Percentiles rank a stretch among this genome's conserved stretches.
Evolutionary conservation across 2,888 invertebrate species (phyloP).

Genomic region (Troides oblongomaculatus): DNA sequence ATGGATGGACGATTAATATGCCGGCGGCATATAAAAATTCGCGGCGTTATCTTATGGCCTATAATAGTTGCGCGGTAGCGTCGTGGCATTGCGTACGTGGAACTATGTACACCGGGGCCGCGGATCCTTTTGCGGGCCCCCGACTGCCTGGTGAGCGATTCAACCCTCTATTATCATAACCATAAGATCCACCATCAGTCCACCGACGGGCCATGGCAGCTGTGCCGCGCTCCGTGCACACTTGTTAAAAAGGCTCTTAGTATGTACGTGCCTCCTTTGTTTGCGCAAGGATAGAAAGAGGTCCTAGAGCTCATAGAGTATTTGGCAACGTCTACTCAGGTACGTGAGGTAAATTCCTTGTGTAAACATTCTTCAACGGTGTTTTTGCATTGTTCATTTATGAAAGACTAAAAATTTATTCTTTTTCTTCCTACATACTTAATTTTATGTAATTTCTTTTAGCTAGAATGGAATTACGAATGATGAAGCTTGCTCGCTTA

Average conservation of each 20-base stretch:
- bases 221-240: slow-evolving; percentile 10
- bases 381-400: slow-evolving; percentile 8
- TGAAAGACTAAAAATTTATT: background rate
- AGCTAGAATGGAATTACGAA: too few species aligned
- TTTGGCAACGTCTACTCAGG: slow-evolving; percentile 32
- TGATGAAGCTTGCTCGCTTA: too few species aligned
- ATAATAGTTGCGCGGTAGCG: slow-evolving; percentile 51
- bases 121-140: background rate
- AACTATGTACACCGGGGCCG: slow-evolving; percentile 45
- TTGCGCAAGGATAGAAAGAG: slow-evolving; percentile 55
- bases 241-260: slow-evolving; percentile 38
- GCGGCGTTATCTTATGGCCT: slow-evolving; percentile 50
- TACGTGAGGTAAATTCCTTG: slow-evolving; percentile 28
- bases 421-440: too few species aligned
- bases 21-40: slow-evolving; percentile 52
- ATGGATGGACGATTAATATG: slow-evolving; percentile 39
- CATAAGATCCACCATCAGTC: slow-evolving; percentile 15
- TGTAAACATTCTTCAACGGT: slow-evolving; percentile 20
- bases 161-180: background rate
- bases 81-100: slow-evolving; percentile 32
- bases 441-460: too few species aligned
- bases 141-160: slow-evolving; percentile 10
- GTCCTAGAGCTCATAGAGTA: slow-evolving; percentile 40
- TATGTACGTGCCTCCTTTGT: slow-evolving; percentile 44
- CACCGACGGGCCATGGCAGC: background rate